Evolutionary conservation across 2,113 vertebrate genomes (phyloP).

Genomic region (Podarcis cretensis): DNA sequence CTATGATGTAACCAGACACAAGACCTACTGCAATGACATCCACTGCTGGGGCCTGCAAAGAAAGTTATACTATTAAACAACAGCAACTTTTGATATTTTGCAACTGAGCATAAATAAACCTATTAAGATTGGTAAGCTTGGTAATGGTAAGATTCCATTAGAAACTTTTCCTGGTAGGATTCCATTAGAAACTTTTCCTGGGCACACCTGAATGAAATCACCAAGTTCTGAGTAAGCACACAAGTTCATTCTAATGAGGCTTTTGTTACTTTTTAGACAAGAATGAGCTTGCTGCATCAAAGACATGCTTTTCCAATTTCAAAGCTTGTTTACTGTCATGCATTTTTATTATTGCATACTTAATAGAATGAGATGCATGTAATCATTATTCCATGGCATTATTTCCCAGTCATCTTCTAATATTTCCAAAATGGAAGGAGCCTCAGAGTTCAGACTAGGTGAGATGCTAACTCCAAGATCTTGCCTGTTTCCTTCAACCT

Average conservation of each 20-base stretch:
- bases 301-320: neutral
- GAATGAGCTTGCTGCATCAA: neutral
- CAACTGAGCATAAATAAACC: neutral
- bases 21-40: slow-evolving; percentile 91
- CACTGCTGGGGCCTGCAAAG: slow-evolving; percentile 90
- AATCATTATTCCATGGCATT: too few species aligned
- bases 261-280: neutral
- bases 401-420: too few species aligned
- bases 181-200: neutral
- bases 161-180: neutral
- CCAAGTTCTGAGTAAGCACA: neutral
- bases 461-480: neutral
- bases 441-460: neutral
- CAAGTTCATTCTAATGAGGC: neutral
- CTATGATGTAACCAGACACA: slow-evolving; percentile 86
- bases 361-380: too few species aligned
- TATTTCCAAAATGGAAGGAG: too few species aligned
- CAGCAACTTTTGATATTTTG: neutral
- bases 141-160: neutral
- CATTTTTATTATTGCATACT: neutral
- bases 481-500: neutral
- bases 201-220: neutral
- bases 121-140: neutral
- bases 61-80: neutral
- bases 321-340: neutral